Evolutionary conservation across 2,888 invertebrate genomes (phyloP), one percentile per base, ranked within the genome.

Genomic region (Metellina segmentata): DNA sequence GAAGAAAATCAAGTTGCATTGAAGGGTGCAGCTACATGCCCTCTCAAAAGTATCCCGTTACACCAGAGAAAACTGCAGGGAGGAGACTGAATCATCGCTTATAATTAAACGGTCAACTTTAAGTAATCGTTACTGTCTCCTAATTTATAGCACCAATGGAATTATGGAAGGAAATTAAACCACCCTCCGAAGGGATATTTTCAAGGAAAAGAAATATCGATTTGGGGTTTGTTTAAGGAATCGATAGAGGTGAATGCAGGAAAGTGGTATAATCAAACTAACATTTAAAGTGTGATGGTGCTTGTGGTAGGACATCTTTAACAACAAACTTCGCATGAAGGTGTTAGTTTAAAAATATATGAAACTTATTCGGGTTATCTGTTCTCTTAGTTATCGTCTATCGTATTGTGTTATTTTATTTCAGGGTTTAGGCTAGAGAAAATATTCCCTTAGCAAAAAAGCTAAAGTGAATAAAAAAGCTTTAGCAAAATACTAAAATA

Each of bases 91-190:
- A 85, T 69, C 75, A 69, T 85, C 69, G 75, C 16, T 69, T 19
- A 77, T 85, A 85, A 85, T 85, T 85, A 77, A 75, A 48, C 70
- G 85, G 77, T 86, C 78, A 86, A 70, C 70, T 78, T 77, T 69
- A 86, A 86, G 78, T 86, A 86, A 86, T 78, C 69, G 69, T 20
- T 53, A 61, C 49, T 70, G 85, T 71, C 78, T 75, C 16, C 69
- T 61, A 78, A 86, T 78, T 86, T 86, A 86, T 86, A 86, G 69
- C 70, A 20, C 72, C 53, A 52, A 72, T 72, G 81, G 61, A 87
- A 81, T 72, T 87, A 72, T 81, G 34, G 81, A 53, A 48, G 53
- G 81, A 87, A 78, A 81, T 79, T 87, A 87, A 86, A 78, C 70
- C 51, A 49, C 19, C 48, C 72, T 49, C 81, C 8, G 34, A 78